Base-by-base conservation (phyloP, 2,888 invertebrate species). In the Xylophagus ater region DNA sequence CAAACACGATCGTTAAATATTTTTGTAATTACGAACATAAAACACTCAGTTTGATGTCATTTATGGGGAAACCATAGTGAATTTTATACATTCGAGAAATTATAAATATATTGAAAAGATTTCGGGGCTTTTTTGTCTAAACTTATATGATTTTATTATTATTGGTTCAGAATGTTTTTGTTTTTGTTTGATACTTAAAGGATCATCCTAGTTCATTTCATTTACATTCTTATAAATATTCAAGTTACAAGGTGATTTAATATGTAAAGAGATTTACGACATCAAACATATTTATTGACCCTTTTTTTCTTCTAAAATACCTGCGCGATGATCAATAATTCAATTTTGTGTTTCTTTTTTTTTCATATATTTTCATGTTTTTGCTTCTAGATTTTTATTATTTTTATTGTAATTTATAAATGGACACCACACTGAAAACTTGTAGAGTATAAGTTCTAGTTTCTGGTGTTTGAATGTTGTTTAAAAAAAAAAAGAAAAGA, bases 1-100 rank as follows among this genome's bases (percentile, higher is more conserved):
- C 38, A 20, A 38, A 34, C 32, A 43, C 35, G 40, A 41, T 43
- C 43, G 40, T 43, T 43, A 43, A 43, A 43, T 40, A 40, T 43
- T 43, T 43, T 38, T 41, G 30, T 43, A 43, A 43, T 43, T 43
- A 43, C 43, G 40, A 37, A 40, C 32, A 43, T 43, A 43, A 43
- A 43, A 43, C 40, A 43, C 40, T 38, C 43, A 34, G 40, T 34
- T 37, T 33, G 32, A 30, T 40, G 40, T 37, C 43, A 41, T 43
- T 41, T 37, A 38, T 34, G 38, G 32, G 29, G 33, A 37, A 43
- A 40, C 29, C 37, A 12, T 24, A 21, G 37, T 15, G 37, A 37
- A 21, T 23, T 14, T 31, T 37, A n/a, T n/a, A n/a, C n/a, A n/a
- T n/a, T n/a, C n/a, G n/a, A n/a, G n/a, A n/a, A n/a, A n/a, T n/a